Conservation (phyloP, 2,888 invertebrate species). For the Catocala sponsa region DNA sequence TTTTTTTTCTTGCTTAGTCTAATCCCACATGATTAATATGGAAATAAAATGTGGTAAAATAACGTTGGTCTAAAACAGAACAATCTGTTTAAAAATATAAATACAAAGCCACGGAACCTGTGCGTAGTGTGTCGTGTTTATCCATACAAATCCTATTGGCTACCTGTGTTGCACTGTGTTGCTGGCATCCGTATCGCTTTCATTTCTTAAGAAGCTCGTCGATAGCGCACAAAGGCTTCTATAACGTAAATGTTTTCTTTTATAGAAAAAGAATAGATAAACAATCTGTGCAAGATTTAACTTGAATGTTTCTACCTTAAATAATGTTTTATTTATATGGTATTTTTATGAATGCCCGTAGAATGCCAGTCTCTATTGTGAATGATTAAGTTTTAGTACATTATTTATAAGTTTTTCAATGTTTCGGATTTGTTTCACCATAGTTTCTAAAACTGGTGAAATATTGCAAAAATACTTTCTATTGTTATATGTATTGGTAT, state of each 20-base stretch:
- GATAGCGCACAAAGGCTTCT: conserved; percentile 41
- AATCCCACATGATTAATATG: too few relatives aligned
- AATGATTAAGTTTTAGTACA: too few relatives aligned
- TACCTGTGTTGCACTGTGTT: conserved; percentile 41
- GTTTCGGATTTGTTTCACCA: too few relatives aligned
- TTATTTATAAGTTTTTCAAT: too few relatives aligned
- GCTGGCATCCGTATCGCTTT: conserved; percentile 43
- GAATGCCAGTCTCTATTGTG: too few relatives aligned
- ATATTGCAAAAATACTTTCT: too few relatives aligned
- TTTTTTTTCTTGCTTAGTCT: too few relatives aligned
- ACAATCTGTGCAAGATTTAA: neutral
- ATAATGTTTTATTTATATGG: too few relatives aligned
- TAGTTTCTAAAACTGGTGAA: too few relatives aligned
- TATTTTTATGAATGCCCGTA: too few relatives aligned
- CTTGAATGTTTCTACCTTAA: neutral
- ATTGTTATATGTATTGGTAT: too few relatives aligned
- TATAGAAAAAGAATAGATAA: conserved; percentile 22
- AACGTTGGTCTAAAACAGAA: neutral
- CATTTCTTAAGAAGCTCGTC: conserved; percentile 47
- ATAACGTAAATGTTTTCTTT: conserved; percentile 42
- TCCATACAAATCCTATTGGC: conserved; percentile 39
- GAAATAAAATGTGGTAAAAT: too few relatives aligned
- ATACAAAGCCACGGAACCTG: conserved; percentile 14
- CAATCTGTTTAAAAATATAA: conserved; percentile 8
- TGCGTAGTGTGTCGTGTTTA: conserved; percentile 30